Evolutionary conservation across 1,140 invertebrate species (phyloP).

Genomic region (Drosophila rhopaloa): DNA sequence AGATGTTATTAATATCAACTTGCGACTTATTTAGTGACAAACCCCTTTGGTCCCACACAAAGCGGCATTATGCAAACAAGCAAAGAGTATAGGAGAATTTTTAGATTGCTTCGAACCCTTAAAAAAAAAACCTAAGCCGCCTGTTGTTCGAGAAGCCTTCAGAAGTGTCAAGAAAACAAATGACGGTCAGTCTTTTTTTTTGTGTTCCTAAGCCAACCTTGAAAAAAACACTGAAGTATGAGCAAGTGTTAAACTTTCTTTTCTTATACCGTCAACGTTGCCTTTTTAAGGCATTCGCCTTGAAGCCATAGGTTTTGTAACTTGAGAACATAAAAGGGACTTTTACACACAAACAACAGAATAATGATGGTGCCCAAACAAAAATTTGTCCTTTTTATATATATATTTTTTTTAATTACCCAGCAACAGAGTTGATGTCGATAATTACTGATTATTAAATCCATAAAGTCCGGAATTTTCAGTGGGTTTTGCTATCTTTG

Average conservation of each 20-base stretch:
- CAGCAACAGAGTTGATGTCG: conserved; percentile 17
- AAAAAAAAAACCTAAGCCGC: conserved; percentile 44
- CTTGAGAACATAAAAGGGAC: conserved; percentile 69
- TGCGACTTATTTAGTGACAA: conserved; percentile 78
- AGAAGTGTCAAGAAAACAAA: conserved; percentile 80
- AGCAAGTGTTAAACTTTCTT: conserved; percentile 66
- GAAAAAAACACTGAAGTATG: conserved; percentile 15
- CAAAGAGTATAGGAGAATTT: conserved; percentile 34
- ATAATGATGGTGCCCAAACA: conserved; percentile 46
- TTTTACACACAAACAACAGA: conserved; percentile 46
- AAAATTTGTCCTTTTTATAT: conserved; percentile 2
- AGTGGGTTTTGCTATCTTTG: too few species aligned
- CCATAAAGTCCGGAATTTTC: not conserved
- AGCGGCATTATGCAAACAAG: conserved; percentile 60
- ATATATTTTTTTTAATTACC: conserved; percentile 49
- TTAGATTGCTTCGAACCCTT: conserved; percentile 40
- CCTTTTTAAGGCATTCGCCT: conserved; percentile 16
- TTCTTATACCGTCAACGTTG: conserved; percentile 50
- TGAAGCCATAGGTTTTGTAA: conserved; percentile 50
- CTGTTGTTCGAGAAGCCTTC: conserved; percentile 58
- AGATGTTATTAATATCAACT: conserved; percentile 80
- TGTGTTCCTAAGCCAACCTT: conserved; percentile 45
- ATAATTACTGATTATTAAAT: conserved; percentile 44
- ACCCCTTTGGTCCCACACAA: conserved; percentile 24
- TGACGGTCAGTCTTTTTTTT: conserved; percentile 68